Percentiles rank a stretch among this genome's conserved stretches.
These are phyloP conservation scores for Poecilia gillii DNA, from an alignment of 2,797 vertebrate genomes.

Conservation along the genomic window DNA sequence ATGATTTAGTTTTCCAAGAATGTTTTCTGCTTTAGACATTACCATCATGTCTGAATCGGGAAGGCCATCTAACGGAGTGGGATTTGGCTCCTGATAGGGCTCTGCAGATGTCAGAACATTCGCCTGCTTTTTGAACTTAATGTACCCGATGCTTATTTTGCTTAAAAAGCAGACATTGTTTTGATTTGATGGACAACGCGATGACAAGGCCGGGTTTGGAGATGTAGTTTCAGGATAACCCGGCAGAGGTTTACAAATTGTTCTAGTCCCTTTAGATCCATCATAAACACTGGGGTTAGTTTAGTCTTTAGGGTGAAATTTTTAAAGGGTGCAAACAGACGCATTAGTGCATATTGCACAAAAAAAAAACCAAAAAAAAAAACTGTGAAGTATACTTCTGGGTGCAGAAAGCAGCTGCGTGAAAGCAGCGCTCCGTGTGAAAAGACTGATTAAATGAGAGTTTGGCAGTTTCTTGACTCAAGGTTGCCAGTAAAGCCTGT, in stretches of 20 bases:
- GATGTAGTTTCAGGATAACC: conserved; percentile 63
- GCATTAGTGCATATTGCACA: conserved; percentile 39
- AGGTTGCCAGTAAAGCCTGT: conserved; percentile 37
- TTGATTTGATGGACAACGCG: conserved; percentile 50
- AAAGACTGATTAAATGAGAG: conserved; percentile 42
- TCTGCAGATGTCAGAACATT: conserved; percentile 15
- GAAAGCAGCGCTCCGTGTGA: conserved; percentile 28
- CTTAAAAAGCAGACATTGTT: conserved; percentile 59
- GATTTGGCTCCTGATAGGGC: conserved; percentile 24
- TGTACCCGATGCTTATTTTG: conserved; percentile 52
- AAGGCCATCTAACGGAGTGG: conserved; percentile 4
- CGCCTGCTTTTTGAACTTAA: conserved; percentile 24
- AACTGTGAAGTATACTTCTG: conserved; percentile 26
- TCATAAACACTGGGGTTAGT: conserved; percentile 69
- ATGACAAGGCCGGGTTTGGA: conserved; percentile 39
- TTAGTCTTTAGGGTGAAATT: conserved; percentile 59
- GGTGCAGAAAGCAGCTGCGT: conserved; percentile 11
- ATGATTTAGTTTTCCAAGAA: background rate
- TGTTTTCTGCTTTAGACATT: conserved; percentile 5
- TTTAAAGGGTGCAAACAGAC: conserved; percentile 41
- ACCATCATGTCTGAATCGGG: conserved; percentile 8
- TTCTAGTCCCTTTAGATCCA: conserved; percentile 57
- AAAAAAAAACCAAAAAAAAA: background rate
- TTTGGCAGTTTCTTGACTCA: conserved; percentile 43
- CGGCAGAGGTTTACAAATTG: conserved; percentile 58